Evolutionary conservation across 2,113 vertebrate genomes (phyloP).

Genomic region (Caretta caretta): DNA sequence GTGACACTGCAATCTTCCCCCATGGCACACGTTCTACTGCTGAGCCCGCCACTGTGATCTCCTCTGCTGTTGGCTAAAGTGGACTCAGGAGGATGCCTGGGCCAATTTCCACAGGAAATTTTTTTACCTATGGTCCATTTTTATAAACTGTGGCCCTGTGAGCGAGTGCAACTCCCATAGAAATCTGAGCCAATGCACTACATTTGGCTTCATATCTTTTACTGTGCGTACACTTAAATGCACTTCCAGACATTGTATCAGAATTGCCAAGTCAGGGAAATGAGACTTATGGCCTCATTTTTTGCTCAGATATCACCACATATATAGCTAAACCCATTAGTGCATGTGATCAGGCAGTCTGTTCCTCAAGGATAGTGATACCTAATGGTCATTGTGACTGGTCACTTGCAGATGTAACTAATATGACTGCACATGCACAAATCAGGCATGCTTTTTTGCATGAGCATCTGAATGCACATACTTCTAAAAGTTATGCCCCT

Average conservation of each 20-base stretch:
- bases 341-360: neutral
- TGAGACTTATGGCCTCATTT: neutral
- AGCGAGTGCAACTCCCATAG: neutral
- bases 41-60: neutral
- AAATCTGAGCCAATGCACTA: neutral
- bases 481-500: neutral
- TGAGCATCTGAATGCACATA: neutral
- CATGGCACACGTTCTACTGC: neutral
- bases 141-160: accelerated
- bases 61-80: neutral
- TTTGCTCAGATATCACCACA: neutral
- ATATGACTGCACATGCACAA: neutral
- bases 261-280: neutral
- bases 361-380: neutral
- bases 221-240: neutral
- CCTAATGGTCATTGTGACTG: neutral
- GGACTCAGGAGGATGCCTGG: neutral
- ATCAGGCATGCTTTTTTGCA: neutral
- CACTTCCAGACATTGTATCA: neutral
- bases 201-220: neutral
- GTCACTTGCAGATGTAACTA: neutral
- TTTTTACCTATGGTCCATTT: neutral
- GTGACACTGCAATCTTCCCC: neutral
- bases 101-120: constrained; percentile 8
- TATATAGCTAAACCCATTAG: neutral